These are phyloP conservation scores for Marcusenius ussheri DNA, from an alignment of 2,113 vertebrate genomes.

Conservation along the genomic window DNA sequence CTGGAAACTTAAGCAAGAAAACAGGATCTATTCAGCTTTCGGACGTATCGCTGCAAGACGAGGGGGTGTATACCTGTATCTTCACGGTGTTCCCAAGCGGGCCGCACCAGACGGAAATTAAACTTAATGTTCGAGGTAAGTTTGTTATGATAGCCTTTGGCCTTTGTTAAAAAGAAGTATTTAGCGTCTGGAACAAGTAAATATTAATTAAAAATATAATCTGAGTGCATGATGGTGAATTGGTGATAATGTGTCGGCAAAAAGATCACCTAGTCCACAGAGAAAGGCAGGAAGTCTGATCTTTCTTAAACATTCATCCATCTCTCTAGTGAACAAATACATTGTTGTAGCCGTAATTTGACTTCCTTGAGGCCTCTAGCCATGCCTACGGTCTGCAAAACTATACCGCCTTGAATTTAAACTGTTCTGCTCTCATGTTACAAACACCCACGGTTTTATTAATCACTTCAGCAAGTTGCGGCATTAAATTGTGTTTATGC, in stretches of 20 bases:
- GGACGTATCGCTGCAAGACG: background rate
- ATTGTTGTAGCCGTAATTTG: no score
- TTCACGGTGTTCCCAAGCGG: slow-evolving; percentile 10
- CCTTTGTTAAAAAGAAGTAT: background rate
- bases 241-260: background rate
- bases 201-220: background rate
- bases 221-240: background rate
- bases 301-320: background rate
- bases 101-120: background rate
- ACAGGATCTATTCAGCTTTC: background rate
- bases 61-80: background rate
- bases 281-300: background rate
- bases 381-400: no score
- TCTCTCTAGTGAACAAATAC: no score
- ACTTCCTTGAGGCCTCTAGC: no score
- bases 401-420: no score
- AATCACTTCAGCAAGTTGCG: background rate
- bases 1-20: background rate
- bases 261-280: background rate
- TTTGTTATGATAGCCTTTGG: background rate
- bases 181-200: background rate
- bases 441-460: background rate
- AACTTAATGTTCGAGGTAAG: background rate
- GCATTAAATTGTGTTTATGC: background rate
- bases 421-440: no score